Conservation (phyloP, 2,888 invertebrate species). For the Lissocephala sabroskyi region DNA sequence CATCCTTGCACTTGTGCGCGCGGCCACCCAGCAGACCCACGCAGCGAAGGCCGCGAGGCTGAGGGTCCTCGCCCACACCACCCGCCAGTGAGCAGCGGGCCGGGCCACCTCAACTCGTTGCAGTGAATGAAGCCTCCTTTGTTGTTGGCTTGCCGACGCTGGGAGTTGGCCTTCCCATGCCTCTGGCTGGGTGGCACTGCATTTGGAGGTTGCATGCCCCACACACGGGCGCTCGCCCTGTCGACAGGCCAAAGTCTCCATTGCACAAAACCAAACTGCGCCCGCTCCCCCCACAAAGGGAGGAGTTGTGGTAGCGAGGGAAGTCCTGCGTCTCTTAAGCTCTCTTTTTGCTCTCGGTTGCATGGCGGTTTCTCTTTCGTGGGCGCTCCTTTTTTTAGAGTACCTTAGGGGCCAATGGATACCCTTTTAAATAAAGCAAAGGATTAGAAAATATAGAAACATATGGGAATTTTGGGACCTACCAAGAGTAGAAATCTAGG, state of each 20-base stretch:
- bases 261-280: conserved; percentile 16
- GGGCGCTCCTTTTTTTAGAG: no score
- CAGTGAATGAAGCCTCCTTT: neutral
- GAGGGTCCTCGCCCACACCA: conserved; percentile 21
- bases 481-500: no score
- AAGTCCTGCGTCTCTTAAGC: no score
- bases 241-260: conserved; percentile 35
- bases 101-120: neutral
- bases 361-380: no score
- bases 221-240: conserved; percentile 2
- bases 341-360: no score
- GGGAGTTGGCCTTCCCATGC: neutral
- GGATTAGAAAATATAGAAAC: no score
- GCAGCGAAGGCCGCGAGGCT: conserved; percentile 34
- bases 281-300: no score
- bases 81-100: neutral
- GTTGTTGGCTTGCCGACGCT: neutral
- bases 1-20: conserved; percentile 63
- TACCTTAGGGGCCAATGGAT: no score
- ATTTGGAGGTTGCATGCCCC: no score
- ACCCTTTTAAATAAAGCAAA: no score
- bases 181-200: neutral
- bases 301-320: conserved; percentile 23
- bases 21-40: conserved; percentile 13
- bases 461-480: no score